Base-by-base conservation (phyloP, 2,888 invertebrate species). In the Pteria penguin region DNA sequence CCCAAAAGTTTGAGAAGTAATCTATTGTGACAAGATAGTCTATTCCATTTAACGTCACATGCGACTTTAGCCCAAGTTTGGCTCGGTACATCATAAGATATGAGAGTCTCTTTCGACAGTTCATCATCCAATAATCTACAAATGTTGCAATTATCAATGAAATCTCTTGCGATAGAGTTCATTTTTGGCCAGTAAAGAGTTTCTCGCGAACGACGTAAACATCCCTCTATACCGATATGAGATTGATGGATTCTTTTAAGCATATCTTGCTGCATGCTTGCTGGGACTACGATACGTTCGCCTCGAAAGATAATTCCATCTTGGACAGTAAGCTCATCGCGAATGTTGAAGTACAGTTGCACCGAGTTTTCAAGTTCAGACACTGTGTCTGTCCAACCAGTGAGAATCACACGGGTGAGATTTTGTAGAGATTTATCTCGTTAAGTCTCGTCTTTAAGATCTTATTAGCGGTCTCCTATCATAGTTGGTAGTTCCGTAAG, bases 1-100 rank as follows among this genome's bases (percentile, higher is more conserved):
- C 72, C 11, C 31, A 66, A 33, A 45, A 76, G 24, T 73, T 61
- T 27, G 68, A 69, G 62, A 76, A 79, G 32, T 72, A 78, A 45
- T 80, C 80, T 0, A 83, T 68, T 4, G 77, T 80, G 2, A 83
- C 24, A 11, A 76, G 29, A 52, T 81, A 80, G 14, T 82, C 62
- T 18, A 72, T 74, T 11, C 65, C 72, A 26, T 75, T 33, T 33
- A 55, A 32, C 22, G 22, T n/a, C n/a, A n/a, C n/a, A n/a, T n/a
- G 71, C 75, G 36, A 78, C 71, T 69, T 77, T 76, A 2, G 69
- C 72, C 65, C 71, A 80, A 55, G 78, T 72, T 57, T 63, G 72
- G n/a, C n/a, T 33, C 22, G 75, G 77, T 60, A 74, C 45, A 14
- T 71, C 60, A 55, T 77, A 76, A 24, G 73, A 18, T 8, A 71